Base-by-base conservation (phyloP, 2,113 vertebrate genomes). In the Grammomys dolichurus region DNA sequence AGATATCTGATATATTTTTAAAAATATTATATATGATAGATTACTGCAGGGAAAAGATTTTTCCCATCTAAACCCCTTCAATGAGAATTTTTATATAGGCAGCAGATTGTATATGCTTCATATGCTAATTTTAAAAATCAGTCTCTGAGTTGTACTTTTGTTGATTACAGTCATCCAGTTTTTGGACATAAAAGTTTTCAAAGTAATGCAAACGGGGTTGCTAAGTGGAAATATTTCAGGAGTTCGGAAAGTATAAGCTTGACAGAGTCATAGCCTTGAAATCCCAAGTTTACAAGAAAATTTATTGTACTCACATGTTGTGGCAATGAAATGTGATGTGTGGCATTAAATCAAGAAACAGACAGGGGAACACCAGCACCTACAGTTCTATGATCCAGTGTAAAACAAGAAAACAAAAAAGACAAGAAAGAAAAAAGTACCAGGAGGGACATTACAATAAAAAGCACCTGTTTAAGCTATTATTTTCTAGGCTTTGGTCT, bases 201-300 rank as follows among this genome's bases (percentile, higher is more conserved):
- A 94, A 96, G 65, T 90, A 95, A 97, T 88, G 46, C 77, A 95
- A 97, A 95, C 56, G 70, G 70, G 33, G 46, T 89, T 96, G 58
- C 65, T 97, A 96, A 94, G 46, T 92, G 65, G 63, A 96, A 96
- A 95, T 96, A 93, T 73, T 89, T 95, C 89, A 96, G 96, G 56
- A 91, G 28, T 33, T 76, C 65, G 95, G 77, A 90, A 97, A 96
- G 87, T 77, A 91, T 28, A 95, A 90, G 75, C 78, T 88, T 94
- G 87, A 95, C 91, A 94, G 86, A 87, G 75, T 92, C n/a, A 73
- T 87, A 97, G 95, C 96, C 95, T 97, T 97, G 82, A 97, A 97
- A 72, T 88, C 40, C 51, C 90, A 46, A 85, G 87, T 95, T 96
- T 98, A 96, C 87, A 96, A 88, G 89, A 78, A 94, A 97, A 98